These are phyloP conservation scores for Euglossa dilemma DNA, from an alignment of 1,140 invertebrate species.

Conservation along the genomic window DNA sequence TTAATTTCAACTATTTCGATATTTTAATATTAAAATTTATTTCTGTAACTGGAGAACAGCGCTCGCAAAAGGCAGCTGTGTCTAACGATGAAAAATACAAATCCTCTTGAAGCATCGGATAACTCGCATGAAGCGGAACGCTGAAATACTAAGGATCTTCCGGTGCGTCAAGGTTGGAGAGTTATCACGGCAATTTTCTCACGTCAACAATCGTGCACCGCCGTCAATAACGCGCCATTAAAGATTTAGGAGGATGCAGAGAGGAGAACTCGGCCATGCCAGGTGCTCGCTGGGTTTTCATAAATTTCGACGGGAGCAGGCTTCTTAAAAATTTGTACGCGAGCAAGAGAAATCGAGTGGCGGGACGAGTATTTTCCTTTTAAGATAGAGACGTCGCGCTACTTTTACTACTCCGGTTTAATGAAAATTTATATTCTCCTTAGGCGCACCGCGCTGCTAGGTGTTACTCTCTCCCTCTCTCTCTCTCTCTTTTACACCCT, in stretches of 20 bases:
- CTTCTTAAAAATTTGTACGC: constrained; percentile 40
- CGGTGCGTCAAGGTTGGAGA: neutral
- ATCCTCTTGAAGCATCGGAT: too few relatives aligned
- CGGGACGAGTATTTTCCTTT: constrained; percentile 29
- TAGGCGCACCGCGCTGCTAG: neutral
- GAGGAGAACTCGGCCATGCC: neutral
- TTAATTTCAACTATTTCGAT: too few relatives aligned
- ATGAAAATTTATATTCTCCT: constrained; percentile 66
- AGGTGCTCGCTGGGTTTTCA: neutral
- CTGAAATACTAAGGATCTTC: neutral
- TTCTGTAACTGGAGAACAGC: too few relatives aligned
- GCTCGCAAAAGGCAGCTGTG: too few relatives aligned
- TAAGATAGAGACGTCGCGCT: constrained; percentile 28
- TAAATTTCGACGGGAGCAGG: constrained; percentile 6
- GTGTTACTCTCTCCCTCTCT: neutral
- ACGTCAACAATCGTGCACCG: neutral
- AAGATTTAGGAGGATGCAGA: neutral
- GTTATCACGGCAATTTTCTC: neutral
- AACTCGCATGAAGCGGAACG: too few relatives aligned
- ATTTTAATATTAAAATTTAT: too few relatives aligned
- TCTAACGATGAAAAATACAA: too few relatives aligned
- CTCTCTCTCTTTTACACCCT: neutral
- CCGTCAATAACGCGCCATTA: neutral
- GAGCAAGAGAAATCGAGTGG: constrained; percentile 24
- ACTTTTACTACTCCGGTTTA: constrained; percentile 46